phyloP scores from a whole-genome alignment of 2,888 invertebrate species.

The Apodemia zela region DNA sequence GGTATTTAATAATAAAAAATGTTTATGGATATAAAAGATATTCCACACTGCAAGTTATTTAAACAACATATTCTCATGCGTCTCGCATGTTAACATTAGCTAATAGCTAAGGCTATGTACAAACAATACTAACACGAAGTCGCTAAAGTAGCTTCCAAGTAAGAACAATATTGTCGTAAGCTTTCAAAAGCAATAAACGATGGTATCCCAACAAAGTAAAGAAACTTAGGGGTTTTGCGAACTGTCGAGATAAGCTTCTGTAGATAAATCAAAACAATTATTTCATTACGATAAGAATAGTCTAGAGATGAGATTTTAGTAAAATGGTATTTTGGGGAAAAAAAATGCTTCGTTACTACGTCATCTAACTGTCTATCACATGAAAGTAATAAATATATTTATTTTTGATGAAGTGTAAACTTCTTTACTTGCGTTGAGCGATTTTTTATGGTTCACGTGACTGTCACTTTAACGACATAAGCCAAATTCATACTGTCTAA shows the following conservation, averaged over 20 bases:
- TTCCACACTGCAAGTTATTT: neutral
- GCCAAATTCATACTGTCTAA: too few relatives aligned
- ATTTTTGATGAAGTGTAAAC: too few relatives aligned
- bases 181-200: conserved; percentile 18
- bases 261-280: conserved; percentile 11
- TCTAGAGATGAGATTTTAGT: neutral
- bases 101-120: neutral
- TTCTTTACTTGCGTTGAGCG: too few relatives aligned
- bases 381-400: too few relatives aligned
- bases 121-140: neutral
- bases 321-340: too few relatives aligned
- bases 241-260: conserved; percentile 24
- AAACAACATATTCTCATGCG: neutral
- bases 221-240: conserved; percentile 24
- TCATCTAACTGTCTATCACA: too few relatives aligned
- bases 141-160: conserved; percentile 18
- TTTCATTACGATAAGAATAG: conserved; percentile 4
- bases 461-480: too few relatives aligned
- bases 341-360: too few relatives aligned
- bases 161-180: conserved; percentile 23
- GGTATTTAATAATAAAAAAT: too few relatives aligned
- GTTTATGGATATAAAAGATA: neutral
- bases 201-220: conserved; percentile 28
- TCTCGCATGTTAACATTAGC: neutral
- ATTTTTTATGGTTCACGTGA: too few relatives aligned